Evolutionary conservation across 2,797 vertebrate species (phyloP), one percentile per base, ranked within the genome.

Genomic region (Scleropages formosus): DNA sequence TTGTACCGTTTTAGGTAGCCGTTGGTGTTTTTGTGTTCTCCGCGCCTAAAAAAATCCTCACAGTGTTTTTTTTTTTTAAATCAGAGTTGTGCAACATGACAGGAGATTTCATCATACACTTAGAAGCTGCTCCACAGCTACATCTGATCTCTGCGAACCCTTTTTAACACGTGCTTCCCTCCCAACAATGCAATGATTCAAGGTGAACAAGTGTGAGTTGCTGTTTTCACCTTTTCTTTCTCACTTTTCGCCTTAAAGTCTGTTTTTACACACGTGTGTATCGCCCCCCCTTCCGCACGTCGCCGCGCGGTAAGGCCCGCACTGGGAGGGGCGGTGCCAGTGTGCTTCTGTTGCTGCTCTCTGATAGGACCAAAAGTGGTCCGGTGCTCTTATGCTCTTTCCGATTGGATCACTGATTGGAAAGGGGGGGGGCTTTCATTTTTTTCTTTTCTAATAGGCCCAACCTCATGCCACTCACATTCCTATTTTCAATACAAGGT

Each of bases 51-150:
- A n/a, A n/a, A n/a, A n/a, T n/a, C n/a, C n/a, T n/a, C n/a, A n/a
- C n/a, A n/a, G n/a, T n/a, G n/a, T n/a, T n/a, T n/a, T n/a, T n/a
- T n/a, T n/a, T n/a, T n/a, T n/a, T n/a, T n/a, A 58, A 47, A 68
- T 49, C 44, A 24, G 46, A 68, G 22, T 68, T 68, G 46, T 51
- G 66, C 66, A 68, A 68, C 66, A 18, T 47, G 22, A 16, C 47
- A 13, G 11, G 44, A 66, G n/a, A 68, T 68, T 68, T 68, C 66
- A 68, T 68, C 66, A 68, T 68, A 44, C 46, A 47, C 46, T 47
- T 68, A 44, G 51, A 49, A 68, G 66, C 47, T 10, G 65, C 16
- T 39, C 65, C 8, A 31, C 65, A 11, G 44, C 44, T 18, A 44
- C 67, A 49, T 15, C 39, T 49, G 20, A 8, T 49, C 46, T 68